Base-by-base conservation (phyloP, 1,140 invertebrate species). In the Cydia splendana region DNA sequence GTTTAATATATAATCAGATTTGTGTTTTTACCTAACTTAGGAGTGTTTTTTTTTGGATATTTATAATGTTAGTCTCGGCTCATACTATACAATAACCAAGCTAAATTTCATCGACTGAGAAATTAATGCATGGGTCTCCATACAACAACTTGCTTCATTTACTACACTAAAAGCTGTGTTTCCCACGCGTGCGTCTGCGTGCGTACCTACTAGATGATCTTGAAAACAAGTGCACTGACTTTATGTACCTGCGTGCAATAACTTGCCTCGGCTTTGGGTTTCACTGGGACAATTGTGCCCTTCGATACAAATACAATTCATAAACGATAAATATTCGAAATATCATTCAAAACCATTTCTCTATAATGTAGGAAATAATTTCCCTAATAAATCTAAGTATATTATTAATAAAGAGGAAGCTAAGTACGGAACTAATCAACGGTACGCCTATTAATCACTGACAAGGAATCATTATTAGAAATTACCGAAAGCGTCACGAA, bases 401-500 rank as follows among this genome's bases (percentile, higher is more conserved):
- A 71, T 18, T 69, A 62, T 69, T 71, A 71, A 38, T 42, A 38
- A 71, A 18, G 9, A 20, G 65, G 65, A 71, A 71, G 34, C 2
- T 18, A 3, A 18, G 42, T 38, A 71, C 67, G 67, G 67, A 71
- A 71, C 67, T 38, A 71, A 71, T 38, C 67, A 38, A 38, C 20
- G 57, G 57, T 62, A 18, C n/a, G 67, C 67, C 67, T 71, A 71
- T 71, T 71, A 71, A 71, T 71, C 67, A 71, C 67, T 71, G 67
- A 71, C 67, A 71, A 71, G 30, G 67, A 71, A 18, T 71, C 67
- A 71, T 71, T 71, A 71, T 71, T 71, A 71, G 67, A 71, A 71
- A 71, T 71, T 71, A 71, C 15, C 67, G 67, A 38, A 71, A 71
- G 67, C 67, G 34, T 71, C 67, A 38, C 34, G 67, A 38, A 34